These are phyloP conservation scores for Mus spicilegus DNA, from an alignment of 2,113 vertebrate genomes.

Conservation along the genomic window DNA sequence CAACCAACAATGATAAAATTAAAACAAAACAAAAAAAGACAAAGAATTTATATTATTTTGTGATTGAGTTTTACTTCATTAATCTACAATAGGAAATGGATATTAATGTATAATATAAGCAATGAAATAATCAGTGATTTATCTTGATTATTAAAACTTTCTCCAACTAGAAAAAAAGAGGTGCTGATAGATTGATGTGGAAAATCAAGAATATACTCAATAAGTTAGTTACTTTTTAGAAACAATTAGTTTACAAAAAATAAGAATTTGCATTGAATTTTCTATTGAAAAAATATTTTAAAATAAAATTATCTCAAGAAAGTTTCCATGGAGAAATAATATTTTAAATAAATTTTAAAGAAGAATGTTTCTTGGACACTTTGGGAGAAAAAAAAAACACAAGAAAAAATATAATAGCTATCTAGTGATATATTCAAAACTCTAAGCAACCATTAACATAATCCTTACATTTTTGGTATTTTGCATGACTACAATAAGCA, in stretches of 20 bases:
- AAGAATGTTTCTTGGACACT: not conserved
- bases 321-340: not conserved
- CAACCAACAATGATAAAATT: too few species aligned
- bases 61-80: not conserved
- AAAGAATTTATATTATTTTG: not conserved
- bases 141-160: not conserved
- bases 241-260: not conserved
- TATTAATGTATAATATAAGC: not conserved
- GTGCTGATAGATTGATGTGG: not conserved
- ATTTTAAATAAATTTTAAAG: constrained; percentile 28
- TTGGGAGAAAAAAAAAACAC: not conserved
- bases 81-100: not conserved
- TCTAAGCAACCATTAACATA: not conserved
- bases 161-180: not conserved
- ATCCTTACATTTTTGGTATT: not conserved
- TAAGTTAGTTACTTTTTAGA: not conserved
- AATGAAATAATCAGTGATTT: not conserved
- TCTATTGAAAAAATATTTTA: not conserved
- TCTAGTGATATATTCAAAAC: not conserved
- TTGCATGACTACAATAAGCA: not conserved
- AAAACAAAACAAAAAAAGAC: too few species aligned
- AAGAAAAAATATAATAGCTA: not conserved
- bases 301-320: not conserved
- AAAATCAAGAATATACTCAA: not conserved
- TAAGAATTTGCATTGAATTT: not conserved